Conservation (phyloP, 37 sponge, comb jelly and placozoan species). For the Chondrilla cf. caribensis region DNA sequence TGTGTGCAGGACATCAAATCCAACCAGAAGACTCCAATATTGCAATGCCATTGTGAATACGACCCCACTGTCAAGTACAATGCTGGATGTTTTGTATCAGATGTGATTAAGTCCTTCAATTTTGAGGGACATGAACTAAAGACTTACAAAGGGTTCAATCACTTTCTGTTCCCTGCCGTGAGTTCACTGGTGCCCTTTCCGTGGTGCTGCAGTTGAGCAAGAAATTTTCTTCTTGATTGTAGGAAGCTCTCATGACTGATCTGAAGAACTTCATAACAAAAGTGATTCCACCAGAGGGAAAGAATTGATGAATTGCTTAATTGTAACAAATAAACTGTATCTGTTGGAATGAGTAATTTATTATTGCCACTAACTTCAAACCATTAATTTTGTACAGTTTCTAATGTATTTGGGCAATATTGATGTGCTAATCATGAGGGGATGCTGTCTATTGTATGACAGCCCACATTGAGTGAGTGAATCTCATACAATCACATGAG, state of each 20-base stretch:
- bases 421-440: no score
- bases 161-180: slow-evolving; percentile 60
- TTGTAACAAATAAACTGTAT: no score
- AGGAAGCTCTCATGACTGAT: background rate
- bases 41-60: slow-evolving; percentile 77
- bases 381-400: no score
- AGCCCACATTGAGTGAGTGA: no score
- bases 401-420: no score
- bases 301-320: background rate
- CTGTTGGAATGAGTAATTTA: no score
- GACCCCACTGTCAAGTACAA: slow-evolving; percentile 51
- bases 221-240: background rate
- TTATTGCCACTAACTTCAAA: no score
- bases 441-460: no score
- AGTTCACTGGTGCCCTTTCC: background rate
- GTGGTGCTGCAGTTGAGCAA: background rate
- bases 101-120: slow-evolving; percentile 60
- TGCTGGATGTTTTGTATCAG: slow-evolving; percentile 37
- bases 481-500: no score
- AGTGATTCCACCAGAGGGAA: background rate
- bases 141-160: slow-evolving; percentile 51
- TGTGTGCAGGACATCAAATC: slow-evolving; percentile 35
- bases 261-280: background rate
- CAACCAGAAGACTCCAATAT: slow-evolving; percentile 60
- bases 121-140: slow-evolving; percentile 44